phyloP scores from a whole-genome alignment of 1,140 invertebrate species.

The Dufourea novaeangliae region DNA sequence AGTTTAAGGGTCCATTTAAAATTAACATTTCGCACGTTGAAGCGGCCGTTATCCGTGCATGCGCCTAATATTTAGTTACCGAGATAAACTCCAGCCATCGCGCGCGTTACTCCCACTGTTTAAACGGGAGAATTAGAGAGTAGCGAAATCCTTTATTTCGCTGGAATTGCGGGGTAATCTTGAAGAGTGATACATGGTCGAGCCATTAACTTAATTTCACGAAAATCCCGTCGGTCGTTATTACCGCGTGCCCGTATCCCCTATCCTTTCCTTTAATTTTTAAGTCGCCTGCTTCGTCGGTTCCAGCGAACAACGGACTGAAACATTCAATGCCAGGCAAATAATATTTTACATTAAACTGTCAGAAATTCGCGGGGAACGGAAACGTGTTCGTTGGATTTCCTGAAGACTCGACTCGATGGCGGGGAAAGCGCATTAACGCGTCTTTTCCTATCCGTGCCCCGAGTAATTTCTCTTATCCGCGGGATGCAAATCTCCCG shows the following conservation, averaged over 20 bases:
- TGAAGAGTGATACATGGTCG: conserved; percentile 3
- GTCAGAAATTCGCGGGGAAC: background rate
- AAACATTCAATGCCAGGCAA: background rate
- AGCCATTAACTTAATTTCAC: background rate
- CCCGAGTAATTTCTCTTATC: conserved; percentile 14
- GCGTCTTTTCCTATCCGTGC: background rate
- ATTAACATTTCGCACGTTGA: background rate
- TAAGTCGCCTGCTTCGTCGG: background rate
- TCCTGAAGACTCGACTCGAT: background rate
- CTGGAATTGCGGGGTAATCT: background rate
- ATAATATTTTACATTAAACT: background rate
- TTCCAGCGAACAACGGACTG: background rate
- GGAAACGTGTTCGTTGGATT: no score
- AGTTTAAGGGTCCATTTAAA: background rate
- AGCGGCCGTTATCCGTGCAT: background rate
- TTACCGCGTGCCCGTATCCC: background rate
- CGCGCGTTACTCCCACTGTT: background rate
- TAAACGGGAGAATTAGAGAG: conserved; percentile 1
- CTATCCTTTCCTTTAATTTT: background rate
- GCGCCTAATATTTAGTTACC: background rate
- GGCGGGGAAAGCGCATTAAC: background rate
- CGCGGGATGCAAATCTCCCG: background rate
- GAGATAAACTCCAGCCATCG: background rate
- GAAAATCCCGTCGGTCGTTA: background rate
- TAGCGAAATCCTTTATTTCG: conserved; percentile 6